A percentile compares a stretch with the other conserved stretches of the same genome.
Conservation (phyloP, 2,113 vertebrate genomes). For the Fulica atra region DNA sequence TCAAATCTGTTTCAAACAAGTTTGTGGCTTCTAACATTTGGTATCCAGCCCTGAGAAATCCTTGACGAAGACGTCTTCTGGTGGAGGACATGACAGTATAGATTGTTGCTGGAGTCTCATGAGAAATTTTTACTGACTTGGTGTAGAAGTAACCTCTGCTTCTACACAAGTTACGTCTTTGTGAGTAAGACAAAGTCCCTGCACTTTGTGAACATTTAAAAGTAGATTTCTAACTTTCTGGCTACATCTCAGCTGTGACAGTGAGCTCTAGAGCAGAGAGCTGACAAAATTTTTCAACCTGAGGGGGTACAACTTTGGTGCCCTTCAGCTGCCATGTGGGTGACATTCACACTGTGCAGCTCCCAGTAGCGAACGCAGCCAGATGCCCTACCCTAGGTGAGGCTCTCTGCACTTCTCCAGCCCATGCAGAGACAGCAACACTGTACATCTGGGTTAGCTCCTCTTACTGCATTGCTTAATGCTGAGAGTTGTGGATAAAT, state of each 20-base stretch:
- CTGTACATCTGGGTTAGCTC: neutral
- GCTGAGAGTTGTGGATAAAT: neutral
- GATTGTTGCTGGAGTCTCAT: neutral
- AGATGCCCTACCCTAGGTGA: neutral
- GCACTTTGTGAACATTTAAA: neutral
- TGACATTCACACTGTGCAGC: neutral
- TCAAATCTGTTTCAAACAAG: neutral
- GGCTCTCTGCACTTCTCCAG: neutral
- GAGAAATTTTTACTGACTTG: neutral
- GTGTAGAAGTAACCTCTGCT: neutral
- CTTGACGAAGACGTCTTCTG: neutral
- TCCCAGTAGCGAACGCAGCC: neutral
- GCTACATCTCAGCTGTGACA: neutral
- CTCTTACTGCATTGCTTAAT: neutral
- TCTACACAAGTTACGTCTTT: neutral
- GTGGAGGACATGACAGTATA: neutral
- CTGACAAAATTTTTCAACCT: neutral
- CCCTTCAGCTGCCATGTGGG: rapidly evolving
- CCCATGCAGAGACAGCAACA: neutral
- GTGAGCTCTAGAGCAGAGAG: neutral
- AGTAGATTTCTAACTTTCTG: neutral
- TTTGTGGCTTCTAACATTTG: neutral
- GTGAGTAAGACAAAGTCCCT: neutral
- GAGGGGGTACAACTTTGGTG: neutral
- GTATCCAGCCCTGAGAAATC: neutral